phyloP scores from a whole-genome alignment of 2,113 vertebrate genomes.

The Vidua chalybeata region DNA sequence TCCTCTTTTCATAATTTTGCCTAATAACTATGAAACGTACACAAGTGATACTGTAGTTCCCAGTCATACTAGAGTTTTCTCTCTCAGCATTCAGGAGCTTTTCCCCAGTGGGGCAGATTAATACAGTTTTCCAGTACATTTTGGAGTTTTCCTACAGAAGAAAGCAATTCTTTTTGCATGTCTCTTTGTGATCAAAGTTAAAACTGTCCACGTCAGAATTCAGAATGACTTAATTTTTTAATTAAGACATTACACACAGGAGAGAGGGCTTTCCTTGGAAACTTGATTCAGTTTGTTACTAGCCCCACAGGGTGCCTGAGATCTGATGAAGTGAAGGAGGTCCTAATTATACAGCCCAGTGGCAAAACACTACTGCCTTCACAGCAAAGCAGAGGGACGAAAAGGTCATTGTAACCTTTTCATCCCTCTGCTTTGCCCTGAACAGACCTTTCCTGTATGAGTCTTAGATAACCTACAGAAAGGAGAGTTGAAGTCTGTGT shows the following conservation, averaged over 20 bases:
- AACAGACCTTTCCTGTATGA: not conserved
- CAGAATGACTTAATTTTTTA: slow-evolving; percentile 38
- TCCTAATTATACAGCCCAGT: slow-evolving; percentile 10
- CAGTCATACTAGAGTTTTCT: not conserved
- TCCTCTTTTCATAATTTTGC: not conserved
- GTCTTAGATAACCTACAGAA: slow-evolving; percentile 30
- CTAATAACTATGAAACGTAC: not conserved
- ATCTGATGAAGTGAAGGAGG: slow-evolving; percentile 1
- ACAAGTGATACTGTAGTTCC: not conserved
- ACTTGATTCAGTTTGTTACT: not conserved
- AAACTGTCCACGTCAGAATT: not conserved
- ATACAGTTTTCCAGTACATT: slow-evolving; percentile 24
- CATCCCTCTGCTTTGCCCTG: not conserved
- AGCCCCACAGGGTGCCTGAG: not conserved
- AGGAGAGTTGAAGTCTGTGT: not conserved
- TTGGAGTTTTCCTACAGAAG: slow-evolving; percentile 34
- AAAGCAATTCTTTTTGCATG: not conserved
- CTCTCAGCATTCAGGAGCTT: not conserved
- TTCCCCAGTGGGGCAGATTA: not conserved
- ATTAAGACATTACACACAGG: slow-evolving; percentile 11
- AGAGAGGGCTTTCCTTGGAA: slow-evolving; percentile 18
- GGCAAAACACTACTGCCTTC: not conserved
- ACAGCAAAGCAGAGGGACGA: not conserved
- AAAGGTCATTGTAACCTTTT: slow-evolving; percentile 47
- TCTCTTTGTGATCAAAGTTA: slow-evolving; percentile 2